Evolutionary conservation across 1,140 invertebrate species (phyloP).

Genomic region (Melipona quadrifasciata): DNA sequence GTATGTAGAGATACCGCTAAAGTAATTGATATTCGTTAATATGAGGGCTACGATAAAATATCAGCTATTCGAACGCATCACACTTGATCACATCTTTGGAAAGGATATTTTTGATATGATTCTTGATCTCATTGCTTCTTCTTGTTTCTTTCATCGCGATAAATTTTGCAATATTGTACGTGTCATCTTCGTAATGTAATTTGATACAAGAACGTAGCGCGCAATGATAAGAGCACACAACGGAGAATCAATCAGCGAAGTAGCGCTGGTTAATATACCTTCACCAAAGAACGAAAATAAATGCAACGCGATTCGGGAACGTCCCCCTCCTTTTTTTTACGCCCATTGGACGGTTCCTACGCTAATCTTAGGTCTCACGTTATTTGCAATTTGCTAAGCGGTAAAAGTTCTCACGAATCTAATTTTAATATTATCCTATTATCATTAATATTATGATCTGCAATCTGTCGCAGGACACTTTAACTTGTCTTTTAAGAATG

Average conservation of each 20-base stretch:
- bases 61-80: constrained; percentile 1
- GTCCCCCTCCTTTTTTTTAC: constrained; percentile 43
- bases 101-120: constrained; percentile 7
- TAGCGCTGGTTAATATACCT: not conserved
- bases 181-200: not conserved
- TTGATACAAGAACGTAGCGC: not conserved
- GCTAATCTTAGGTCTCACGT: constrained; percentile 68
- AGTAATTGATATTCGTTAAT: constrained; percentile 3
- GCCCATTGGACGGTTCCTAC: constrained; percentile 77
- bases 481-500: constrained; percentile 29
- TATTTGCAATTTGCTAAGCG: constrained; percentile 62
- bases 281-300: constrained; percentile 37
- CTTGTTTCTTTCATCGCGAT: not conserved
- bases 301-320: constrained; percentile 59
- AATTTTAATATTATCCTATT: constrained; percentile 39
- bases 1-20: constrained; percentile 7
- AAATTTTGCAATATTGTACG: not conserved
- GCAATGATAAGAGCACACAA: not conserved
- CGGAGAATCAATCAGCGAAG: constrained; percentile 21
- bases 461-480: constrained; percentile 23
- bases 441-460: constrained; percentile 20
- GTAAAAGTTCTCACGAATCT: constrained; percentile 58
- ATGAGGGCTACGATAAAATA: not conserved
- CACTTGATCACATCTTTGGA: not conserved
- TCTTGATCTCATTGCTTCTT: not conserved